Percentiles rank a stretch among this genome's conserved stretches.
phyloP scores from a whole-genome alignment of 1,140 invertebrate genomes.

The Macrobrachium nipponense region DNA sequence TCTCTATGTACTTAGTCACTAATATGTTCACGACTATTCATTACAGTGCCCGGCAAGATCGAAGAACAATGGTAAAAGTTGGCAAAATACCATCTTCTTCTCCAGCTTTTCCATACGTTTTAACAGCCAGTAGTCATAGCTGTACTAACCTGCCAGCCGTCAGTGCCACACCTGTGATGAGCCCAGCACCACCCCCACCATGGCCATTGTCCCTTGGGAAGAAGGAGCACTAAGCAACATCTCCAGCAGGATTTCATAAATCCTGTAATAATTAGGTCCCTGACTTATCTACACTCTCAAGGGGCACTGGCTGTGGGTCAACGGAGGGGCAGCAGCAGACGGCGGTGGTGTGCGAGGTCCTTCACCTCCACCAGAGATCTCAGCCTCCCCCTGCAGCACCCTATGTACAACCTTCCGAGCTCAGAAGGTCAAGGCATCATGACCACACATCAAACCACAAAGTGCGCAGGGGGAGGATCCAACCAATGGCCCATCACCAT shows the following conservation, averaged over 20 bases:
- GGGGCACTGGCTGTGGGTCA: conserved; percentile 23
- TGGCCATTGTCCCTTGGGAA: conserved; percentile 21
- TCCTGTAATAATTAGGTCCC: too few species aligned
- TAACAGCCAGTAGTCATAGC: conserved; percentile 40
- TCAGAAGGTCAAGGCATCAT: background rate
- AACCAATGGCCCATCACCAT: conserved; percentile 33
- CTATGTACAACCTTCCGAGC: background rate
- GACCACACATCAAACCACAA: background rate
- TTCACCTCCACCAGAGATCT: conserved; percentile 37
- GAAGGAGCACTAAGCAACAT: background rate
- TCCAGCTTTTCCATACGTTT: conserved; percentile 32
- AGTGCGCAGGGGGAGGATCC: conserved; percentile 31
- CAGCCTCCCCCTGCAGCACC: conserved; percentile 26
- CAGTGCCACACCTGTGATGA: conserved; percentile 42
- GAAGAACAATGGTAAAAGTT: conserved; percentile 24
- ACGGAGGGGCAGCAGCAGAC: conserved; percentile 30
- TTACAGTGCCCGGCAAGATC: conserved; percentile 36
- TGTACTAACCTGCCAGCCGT: conserved; percentile 42
- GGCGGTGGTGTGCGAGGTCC: conserved; percentile 35
- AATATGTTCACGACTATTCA: conserved; percentile 25
- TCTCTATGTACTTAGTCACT: conserved; percentile 9
- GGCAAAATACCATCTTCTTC: conserved; percentile 24
- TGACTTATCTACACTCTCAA: background rate
- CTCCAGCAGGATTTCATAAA: background rate
- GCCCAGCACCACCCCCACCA: conserved; percentile 30